A percentile compares a stretch with the other conserved stretches of the same genome.
phyloP scores from a whole-genome alignment of 2,888 invertebrate species.

The Eristalis tenax region DNA sequence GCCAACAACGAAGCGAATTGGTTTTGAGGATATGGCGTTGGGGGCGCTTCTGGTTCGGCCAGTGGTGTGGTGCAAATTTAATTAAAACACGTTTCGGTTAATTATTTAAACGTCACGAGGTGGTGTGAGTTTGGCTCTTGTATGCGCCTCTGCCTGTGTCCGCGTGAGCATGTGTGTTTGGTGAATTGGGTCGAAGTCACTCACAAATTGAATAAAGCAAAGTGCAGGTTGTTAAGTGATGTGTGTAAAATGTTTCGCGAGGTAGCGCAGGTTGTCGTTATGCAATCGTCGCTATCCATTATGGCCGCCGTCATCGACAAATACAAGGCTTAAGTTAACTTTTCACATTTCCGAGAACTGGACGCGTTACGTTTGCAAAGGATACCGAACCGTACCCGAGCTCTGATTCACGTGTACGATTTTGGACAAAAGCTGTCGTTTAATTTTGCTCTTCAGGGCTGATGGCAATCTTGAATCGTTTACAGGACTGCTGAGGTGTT shows the following conservation, averaged over 20 bases:
- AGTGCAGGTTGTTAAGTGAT: neutral
- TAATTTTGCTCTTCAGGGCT: too few relatives aligned
- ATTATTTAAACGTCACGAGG: slow-evolving; percentile 12
- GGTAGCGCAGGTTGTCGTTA: neutral
- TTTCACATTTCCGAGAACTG: neutral
- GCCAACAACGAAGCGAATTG: neutral
- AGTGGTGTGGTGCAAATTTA: neutral
- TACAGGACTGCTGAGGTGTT: too few relatives aligned
- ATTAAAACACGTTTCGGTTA: slow-evolving; percentile 23
- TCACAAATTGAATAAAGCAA: slow-evolving; percentile 8
- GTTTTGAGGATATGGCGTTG: neutral
- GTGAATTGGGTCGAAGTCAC: neutral
- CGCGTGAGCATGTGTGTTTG: neutral
- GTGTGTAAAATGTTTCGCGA: neutral
- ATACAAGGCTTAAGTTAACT: too few relatives aligned
- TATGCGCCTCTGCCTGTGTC: too few relatives aligned
- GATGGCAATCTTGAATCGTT: too few relatives aligned
- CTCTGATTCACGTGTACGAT: too few relatives aligned
- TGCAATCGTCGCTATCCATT: neutral
- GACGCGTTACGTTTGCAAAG: neutral
- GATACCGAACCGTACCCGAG: neutral
- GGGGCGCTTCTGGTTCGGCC: neutral
- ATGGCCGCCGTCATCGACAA: neutral
- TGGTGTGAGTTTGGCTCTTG: too few relatives aligned
- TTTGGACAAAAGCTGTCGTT: too few relatives aligned